Percentiles rank a stretch among this genome's conserved stretches.
These are phyloP conservation scores for Pachycephala philippinensis DNA, from an alignment of 2,113 vertebrate species.

Conservation along the genomic window DNA sequence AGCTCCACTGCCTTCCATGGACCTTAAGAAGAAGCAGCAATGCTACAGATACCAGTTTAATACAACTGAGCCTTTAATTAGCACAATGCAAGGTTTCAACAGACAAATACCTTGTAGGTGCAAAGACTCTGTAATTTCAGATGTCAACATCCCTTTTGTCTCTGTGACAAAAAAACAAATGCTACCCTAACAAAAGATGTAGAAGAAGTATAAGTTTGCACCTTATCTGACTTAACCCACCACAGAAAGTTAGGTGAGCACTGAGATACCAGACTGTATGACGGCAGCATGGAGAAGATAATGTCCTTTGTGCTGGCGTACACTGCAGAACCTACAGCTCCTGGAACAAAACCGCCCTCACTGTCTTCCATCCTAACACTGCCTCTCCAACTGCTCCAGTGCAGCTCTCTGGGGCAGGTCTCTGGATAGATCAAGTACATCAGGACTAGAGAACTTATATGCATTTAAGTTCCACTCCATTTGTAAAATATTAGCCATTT, in stretches of 20 bases:
- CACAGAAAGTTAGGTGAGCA: rapidly evolving
- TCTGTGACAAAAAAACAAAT: rapidly evolving
- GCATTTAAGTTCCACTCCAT: not conserved
- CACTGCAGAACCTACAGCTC: not conserved
- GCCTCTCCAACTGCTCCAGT: not conserved
- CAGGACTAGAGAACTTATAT: not conserved
- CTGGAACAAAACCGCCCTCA: rapidly evolving
- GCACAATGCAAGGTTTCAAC: not conserved
- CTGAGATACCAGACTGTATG: rapidly evolving
- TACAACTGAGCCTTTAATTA: not conserved
- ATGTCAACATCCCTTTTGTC: not conserved
- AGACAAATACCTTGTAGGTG: not conserved
- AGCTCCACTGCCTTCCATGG: not conserved
- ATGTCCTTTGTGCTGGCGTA: not conserved
- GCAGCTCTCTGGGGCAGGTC: not conserved
- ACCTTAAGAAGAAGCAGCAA: not conserved
- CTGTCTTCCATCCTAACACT: too few relatives aligned
- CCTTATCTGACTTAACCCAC: not conserved
- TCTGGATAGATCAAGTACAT: too few relatives aligned
- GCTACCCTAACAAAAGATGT: not conserved
- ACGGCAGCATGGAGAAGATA: not conserved
- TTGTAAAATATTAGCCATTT: not conserved
- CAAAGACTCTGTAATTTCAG: not conserved
- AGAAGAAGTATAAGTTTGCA: not conserved
- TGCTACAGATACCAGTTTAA: not conserved